A percentile compares a stretch with the other conserved stretches of the same genome.
Conservation (phyloP, 2,888 invertebrate genomes). For the Drosophila trichaetosa region DNA sequence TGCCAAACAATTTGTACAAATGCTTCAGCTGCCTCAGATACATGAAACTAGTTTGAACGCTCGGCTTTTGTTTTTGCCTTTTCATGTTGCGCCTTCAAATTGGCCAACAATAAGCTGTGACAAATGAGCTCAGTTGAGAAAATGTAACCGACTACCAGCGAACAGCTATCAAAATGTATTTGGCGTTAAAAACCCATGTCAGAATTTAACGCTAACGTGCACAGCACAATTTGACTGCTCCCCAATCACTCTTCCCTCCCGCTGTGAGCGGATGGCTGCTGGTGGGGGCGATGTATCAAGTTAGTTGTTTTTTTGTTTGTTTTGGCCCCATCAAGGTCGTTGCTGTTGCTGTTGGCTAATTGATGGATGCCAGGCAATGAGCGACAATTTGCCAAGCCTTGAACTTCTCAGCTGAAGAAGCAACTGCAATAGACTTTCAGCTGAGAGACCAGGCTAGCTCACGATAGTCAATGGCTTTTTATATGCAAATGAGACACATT, state of each 20-base stretch:
- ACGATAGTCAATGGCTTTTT: constrained; percentile 48
- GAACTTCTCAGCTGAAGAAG: constrained; percentile 60
- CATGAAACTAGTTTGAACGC: constrained; percentile 63
- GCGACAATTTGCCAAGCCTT: constrained; percentile 76
- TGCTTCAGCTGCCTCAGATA: constrained; percentile 45
- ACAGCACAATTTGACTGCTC: neutral
- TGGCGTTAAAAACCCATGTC: constrained; percentile 74
- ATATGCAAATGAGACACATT: constrained; percentile 68
- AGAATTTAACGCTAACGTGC: constrained; percentile 74
- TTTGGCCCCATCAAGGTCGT: constrained; percentile 59
- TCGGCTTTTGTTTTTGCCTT: constrained; percentile 10
- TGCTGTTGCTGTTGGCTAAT: constrained; percentile 51
- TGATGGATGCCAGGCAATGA: constrained; percentile 69
- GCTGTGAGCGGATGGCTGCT: neutral
- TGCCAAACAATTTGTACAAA: constrained; percentile 57
- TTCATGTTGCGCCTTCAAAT: constrained; percentile 44
- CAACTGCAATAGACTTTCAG: constrained; percentile 17
- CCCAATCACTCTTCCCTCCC: neutral
- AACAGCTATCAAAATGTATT: constrained; percentile 44
- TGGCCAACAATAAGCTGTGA: constrained; percentile 67
- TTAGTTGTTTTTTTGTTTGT: constrained; percentile 36
- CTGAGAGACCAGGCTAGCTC: constrained; percentile 41
- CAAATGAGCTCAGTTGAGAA: constrained; percentile 62
- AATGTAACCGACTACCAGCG: constrained; percentile 37
- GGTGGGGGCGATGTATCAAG: constrained; percentile 44